Conservation (phyloP, 1,140 invertebrate species). For the Armadillidium nasatum region DNA sequence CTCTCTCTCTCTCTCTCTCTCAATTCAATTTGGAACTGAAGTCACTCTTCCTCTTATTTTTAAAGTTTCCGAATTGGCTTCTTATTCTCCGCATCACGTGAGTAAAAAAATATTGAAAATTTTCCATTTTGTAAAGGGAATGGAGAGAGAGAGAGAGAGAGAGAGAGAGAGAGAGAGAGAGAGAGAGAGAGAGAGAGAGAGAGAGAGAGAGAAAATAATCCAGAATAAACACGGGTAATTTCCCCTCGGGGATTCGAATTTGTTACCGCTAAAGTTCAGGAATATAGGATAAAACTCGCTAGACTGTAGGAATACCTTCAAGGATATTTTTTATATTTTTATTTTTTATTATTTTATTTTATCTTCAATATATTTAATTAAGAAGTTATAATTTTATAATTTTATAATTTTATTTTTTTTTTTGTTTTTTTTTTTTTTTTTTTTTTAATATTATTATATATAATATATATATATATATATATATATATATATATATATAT, state of each 20-base stretch:
- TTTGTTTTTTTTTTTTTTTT: not conserved
- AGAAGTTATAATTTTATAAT: too few species aligned
- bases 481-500: constrained; percentile 6
- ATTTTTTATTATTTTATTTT: too few species aligned
- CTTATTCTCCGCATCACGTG: not conserved
- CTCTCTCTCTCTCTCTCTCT: not conserved
- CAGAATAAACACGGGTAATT: not conserved
- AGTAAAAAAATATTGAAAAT: not conserved
- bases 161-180: too few species aligned
- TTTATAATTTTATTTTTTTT: not conserved
- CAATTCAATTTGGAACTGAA: not conserved
- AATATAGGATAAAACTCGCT: too few species aligned
- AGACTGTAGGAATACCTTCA: too few species aligned
- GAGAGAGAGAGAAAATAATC: not conserved
- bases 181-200: too few species aligned
- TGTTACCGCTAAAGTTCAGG: too few species aligned
- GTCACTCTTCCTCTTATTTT: not conserved
- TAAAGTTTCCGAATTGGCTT: not conserved
- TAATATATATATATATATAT: not conserved
- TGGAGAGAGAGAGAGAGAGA: not conserved
- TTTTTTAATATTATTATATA: not conserved
- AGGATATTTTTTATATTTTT: too few species aligned
- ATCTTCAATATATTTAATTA: too few species aligned
- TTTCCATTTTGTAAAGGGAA: not conserved
- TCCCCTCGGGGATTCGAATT: not conserved